These are phyloP conservation scores for Cirrhinus molitorella DNA, from an alignment of 2,797 vertebrate species.

Conservation along the genomic window DNA sequence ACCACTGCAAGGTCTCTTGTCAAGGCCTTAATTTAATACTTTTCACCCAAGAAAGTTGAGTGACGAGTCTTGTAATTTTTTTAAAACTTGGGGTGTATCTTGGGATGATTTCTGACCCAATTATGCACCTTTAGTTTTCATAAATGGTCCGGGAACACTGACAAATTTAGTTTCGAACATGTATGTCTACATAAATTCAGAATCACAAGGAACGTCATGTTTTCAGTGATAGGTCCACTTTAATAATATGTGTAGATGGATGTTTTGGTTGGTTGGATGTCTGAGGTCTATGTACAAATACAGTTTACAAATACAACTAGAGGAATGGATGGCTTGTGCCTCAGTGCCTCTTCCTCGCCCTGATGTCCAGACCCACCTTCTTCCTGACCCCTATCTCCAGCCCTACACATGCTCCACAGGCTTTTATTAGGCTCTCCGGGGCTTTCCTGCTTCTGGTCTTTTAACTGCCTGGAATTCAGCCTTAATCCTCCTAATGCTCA, in stretches of 20 bases:
- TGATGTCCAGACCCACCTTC: conserved; percentile 45
- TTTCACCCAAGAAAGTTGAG: neutral
- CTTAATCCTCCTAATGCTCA: conserved; percentile 66
- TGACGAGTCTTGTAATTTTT: neutral
- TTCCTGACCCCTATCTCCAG: conserved; percentile 53
- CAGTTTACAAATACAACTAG: conserved; percentile 58
- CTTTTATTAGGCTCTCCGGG: conserved; percentile 63
- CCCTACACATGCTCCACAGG: conserved; percentile 51
- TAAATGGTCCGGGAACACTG: neutral
- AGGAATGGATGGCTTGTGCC: conserved; percentile 64
- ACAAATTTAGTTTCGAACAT: neutral
- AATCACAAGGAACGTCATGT: neutral
- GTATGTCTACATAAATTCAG: neutral
- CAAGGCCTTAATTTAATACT: neutral
- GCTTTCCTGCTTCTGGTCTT: conserved; percentile 68
- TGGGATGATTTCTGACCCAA: neutral
- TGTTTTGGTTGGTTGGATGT: conserved; percentile 31
- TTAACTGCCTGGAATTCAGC: conserved; percentile 61
- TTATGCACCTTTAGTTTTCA: neutral
- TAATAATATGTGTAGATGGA: conserved; percentile 22
- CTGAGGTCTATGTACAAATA: conserved; percentile 48
- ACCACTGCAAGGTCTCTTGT: too few species aligned
- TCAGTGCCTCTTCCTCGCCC: conserved; percentile 25
- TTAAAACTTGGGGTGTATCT: neutral
- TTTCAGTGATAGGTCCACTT: neutral